Evolutionary conservation across 2,888 invertebrate species (phyloP), one percentile per base, ranked within the genome.

Genomic region (Caenorhabditis angaria): DNA sequence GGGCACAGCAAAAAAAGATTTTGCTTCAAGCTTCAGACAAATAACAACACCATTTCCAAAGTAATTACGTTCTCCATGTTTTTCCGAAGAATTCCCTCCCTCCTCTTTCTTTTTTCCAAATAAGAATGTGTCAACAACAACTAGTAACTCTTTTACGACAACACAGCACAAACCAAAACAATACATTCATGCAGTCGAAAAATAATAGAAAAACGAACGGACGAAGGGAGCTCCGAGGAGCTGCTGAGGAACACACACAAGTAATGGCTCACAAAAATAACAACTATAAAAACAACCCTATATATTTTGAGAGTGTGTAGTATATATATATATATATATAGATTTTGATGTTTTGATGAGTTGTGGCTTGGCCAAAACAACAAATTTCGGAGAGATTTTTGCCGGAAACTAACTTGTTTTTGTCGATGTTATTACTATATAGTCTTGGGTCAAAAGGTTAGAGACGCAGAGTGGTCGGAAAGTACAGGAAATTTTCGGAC

Each of bases 41-140:
- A 41, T 32, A 32, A 32, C n/a, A n/a, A n/a, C 32, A 32, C 41
- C 10, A 41, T 12, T 41, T 41, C 41, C 18, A 41, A 41, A 41
- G 41, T 41, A 41, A 41, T 41, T 41, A 41, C 41, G 41, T 41
- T 41, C 41, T 41, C 41, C 41, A 41, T 41, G 41, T 41, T 41
- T 41, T 41, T 41, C 18, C n/a, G n/a, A n/a, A n/a, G n/a, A n/a
- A n/a, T 41, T 14, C 18, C 18, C 18, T 41, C 18, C 41, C 14
- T 41, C 18, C 18, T 41, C 18, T 3, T 41, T 41, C 10, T 18
- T 41, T 41, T 14, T 41, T 3, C 41, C 41, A 41, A 41, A 41
- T 41, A 41, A 41, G 41, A 41, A 41, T 41, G 41, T 41, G 41
- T 41, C 41, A 41, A 41, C 41, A 41, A 41, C 41, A 41, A 41